Base-by-base conservation (phyloP, 1,140 invertebrate genomes). In the Apis mellifera region DNA sequence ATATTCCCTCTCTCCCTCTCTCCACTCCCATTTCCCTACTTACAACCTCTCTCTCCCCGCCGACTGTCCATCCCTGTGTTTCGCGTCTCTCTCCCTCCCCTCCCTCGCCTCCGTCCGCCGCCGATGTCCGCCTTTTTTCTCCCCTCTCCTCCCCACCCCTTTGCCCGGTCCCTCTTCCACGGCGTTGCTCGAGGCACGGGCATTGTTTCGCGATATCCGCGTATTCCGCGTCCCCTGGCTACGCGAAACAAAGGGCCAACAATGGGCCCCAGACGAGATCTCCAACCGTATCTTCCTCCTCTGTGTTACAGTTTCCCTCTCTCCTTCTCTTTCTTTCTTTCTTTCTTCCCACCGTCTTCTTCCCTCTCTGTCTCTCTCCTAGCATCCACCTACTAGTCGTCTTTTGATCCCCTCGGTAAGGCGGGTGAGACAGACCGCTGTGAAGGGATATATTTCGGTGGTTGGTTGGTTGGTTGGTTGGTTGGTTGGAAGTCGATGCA, bases 201-300 rank as follows among this genome's bases (percentile, higher is more conserved):
- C 84, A 91, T 92, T 92, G 91, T 92, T 90, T 90, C 84, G 84
- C 82, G 89, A 90, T 91, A 91, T 91, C 84, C 87, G 69, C 86
- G 83, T 90, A 83, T 82, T 90, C 78, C 86, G 74, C 83, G 85
- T 91, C 85, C 84, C 85, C 86, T 87, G 81, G 78, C 74, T 86
- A 65, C 69, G 85, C 82, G 83, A 86, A 90, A 91, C 90, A 91
- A 91, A 90, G 86, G 80, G 55, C 81, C 76, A 83, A 88, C 86
- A 87, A 87, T 88, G 79, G 82, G 64, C 65, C 74, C 80, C 80
- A 77, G 80, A 82, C 80, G 52, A 82, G 80, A 82, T 82, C 66
- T 82, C 32, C 80, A 64, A 70, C 80, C 80, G 80, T 78, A 82
- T 82, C 80, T 82, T 78, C 66, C 26, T 57, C 65, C 48, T 54